phyloP scores from a whole-genome alignment of 1,140 invertebrate species.

The Drosophila nigrodunni region DNA sequence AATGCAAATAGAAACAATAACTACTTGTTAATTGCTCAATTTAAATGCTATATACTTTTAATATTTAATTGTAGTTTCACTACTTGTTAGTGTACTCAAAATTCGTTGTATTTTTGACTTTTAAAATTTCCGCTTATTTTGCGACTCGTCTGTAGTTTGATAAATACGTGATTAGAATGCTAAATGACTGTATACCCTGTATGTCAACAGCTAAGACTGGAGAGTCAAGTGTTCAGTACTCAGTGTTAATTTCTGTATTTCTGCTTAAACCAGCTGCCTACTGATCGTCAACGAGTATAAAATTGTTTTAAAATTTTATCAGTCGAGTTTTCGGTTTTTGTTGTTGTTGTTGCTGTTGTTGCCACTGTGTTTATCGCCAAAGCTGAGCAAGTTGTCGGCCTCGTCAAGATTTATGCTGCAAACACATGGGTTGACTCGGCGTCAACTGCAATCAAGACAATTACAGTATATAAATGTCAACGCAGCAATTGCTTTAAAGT shows the following conservation, averaged over 20 bases:
- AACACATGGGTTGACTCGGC: too few species aligned
- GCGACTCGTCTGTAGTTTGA: constrained; percentile 13
- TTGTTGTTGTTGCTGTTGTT: constrained; percentile 53
- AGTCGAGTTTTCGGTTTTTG: background rate
- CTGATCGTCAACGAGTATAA: constrained; percentile 42
- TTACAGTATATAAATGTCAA: too few species aligned
- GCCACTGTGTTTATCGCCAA: constrained; percentile 6
- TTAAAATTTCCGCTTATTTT: background rate
- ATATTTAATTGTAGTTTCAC: too few species aligned
- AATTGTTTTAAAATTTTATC: constrained; percentile 33
- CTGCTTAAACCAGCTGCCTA: constrained; percentile 29
- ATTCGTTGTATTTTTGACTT: background rate
- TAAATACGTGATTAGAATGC: constrained; percentile 64
- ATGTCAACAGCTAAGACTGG: background rate
- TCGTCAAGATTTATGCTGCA: constrained; percentile 6
- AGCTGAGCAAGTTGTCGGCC: constrained; percentile 59
- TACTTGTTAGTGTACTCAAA: too few species aligned
- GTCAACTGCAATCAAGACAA: too few species aligned
- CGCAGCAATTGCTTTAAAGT: too few species aligned
- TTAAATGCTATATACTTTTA: too few species aligned
- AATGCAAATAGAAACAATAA: too few species aligned
- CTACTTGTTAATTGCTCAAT: too few species aligned
- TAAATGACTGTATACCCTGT: constrained; percentile 9
- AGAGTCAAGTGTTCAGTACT: background rate
- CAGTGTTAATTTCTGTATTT: background rate